These are phyloP conservation scores for Halisarca cf. caerulea DNA, from an alignment of 37 sponge, comb jelly and placozoan genomes.

Conservation along the genomic window DNA sequence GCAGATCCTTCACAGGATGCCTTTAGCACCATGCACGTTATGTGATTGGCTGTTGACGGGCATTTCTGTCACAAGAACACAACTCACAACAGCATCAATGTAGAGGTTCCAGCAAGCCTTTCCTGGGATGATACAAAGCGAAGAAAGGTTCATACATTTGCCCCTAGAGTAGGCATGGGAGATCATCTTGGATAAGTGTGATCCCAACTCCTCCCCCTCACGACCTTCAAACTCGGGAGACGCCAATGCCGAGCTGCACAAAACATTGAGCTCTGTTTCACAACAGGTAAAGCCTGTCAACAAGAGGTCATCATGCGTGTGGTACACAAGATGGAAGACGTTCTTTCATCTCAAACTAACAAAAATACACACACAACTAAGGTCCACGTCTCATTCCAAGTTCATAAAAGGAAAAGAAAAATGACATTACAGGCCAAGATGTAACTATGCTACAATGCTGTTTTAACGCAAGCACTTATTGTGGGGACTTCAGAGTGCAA, in stretches of 20 bases:
- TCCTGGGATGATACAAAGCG: constrained; percentile 63
- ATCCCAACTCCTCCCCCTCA: constrained; percentile 72
- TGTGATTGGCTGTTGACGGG: background rate
- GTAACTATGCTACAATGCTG: too few species aligned
- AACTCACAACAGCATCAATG: constrained; percentile 13
- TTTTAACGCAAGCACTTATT: too few species aligned
- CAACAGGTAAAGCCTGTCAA: too few species aligned
- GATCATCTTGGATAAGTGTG: constrained; percentile 51
- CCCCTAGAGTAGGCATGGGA: constrained; percentile 43
- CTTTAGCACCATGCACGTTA: background rate
- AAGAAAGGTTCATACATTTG: constrained; percentile 39
- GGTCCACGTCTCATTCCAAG: too few species aligned
- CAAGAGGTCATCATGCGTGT: too few species aligned
- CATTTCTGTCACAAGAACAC: too few species aligned
- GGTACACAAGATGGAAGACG: too few species aligned
- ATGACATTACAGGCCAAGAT: too few species aligned
- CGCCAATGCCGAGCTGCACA: constrained; percentile 40
- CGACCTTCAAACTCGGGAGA: constrained; percentile 81
- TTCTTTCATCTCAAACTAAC: too few species aligned
- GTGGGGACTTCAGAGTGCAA: background rate
- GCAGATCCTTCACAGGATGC: background rate
- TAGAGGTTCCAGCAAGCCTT: constrained; percentile 31
- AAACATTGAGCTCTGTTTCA: too few species aligned
- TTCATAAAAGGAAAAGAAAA: too few species aligned
- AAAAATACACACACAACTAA: too few species aligned